Evolutionary conservation across 2,888 invertebrate species (phyloP), one percentile per base, ranked within the genome.

Genomic region (Linnaemya vulpina): DNA sequence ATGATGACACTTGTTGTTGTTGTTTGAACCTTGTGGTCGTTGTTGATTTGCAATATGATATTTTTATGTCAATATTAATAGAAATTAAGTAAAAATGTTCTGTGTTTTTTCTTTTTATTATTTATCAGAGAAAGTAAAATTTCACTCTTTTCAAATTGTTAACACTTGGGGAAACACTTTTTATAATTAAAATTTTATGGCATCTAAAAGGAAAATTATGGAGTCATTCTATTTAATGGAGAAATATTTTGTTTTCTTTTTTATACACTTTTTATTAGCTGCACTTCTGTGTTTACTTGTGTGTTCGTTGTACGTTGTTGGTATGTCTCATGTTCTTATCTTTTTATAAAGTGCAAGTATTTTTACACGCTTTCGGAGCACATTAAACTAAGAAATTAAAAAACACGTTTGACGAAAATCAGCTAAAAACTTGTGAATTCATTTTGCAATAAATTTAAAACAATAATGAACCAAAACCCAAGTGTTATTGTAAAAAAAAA

Each of bases 31-130:
- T 35, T 43, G 15, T 10, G 17, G 11, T 79, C 22, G 58, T 30
- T 84, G 46, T 62, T 40, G 43, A 62, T 67, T 77, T 73, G 78
- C 55, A 62, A 82, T 67, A 15, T 38, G 51, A 75, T 78, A 84
- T 30, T 58, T 49, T 60, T 65, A 46, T 78, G 78, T 78, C 70
- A 78, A 71, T 78, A 78, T 74, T 85, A 75, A 38, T 17, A 58
- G 43, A 70, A 40, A 80, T 80, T 80, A 76, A 71, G 38, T 77
- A 63, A 53, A 73, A 71, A 62, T 51, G 40, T 25, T 74, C 8
- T 58, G n/a, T 46, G 46, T 46, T 35, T 76, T 55, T 5, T 25
- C 4, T 63, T 3, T 25, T 53, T 40, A 11, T 62, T 53, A 15
- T 55, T 58, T 60, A 17, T 25, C 5, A 74, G 63, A 43, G 38